Evolutionary conservation across 2,888 invertebrate genomes (phyloP), one percentile per base, ranked within the genome.

Genomic region (Drosophila paucipuncta): DNA sequence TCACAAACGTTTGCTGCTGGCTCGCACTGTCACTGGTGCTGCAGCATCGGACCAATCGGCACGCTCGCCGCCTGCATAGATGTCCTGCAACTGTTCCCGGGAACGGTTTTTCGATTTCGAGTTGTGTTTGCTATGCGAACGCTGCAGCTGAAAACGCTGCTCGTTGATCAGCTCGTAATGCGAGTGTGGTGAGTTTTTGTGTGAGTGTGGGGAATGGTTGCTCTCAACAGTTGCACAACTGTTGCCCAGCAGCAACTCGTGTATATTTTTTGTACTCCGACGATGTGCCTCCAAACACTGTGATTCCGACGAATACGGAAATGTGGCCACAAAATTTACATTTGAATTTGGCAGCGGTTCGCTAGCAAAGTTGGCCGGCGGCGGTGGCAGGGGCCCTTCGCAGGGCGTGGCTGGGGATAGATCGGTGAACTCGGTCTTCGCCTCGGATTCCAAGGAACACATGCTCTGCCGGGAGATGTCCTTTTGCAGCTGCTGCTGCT

Each of bases 81-180:
- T 80, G 30, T 91, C 89, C 68, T 47, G 47, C 25, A 89, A 73
- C 18, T 90, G 91, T 28, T 91, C 91, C 5, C 92, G 73, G 2
- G 89, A 79, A 10, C 80, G 86, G 7, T 78, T 60, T 50, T 83
- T 86, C 10, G 82, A 61, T 43, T 89, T 86, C 33, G 82, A 68
- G 37, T 89, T 89, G 68, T 82, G 81, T 53, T 77, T 83, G 68
- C 65, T 76, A 62, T 78, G 60, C 53, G 67, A 61, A 55, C 89
- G 89, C 39, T 80, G 82, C 64, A 71, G 31, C 53, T 89, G 88
- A 60, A 82, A 72, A 25, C 84, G 86, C 73, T 93, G 86, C 72
- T 93, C 93, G 69, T 93, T 91, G 82, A 93, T 92, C 80, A 93
- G 88, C 84, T 96, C 95, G 85, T 96, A 96, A 81, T 95, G 78